Evolutionary conservation across 2,888 invertebrate genomes (phyloP).

Genomic region (Euproctis similis): DNA sequence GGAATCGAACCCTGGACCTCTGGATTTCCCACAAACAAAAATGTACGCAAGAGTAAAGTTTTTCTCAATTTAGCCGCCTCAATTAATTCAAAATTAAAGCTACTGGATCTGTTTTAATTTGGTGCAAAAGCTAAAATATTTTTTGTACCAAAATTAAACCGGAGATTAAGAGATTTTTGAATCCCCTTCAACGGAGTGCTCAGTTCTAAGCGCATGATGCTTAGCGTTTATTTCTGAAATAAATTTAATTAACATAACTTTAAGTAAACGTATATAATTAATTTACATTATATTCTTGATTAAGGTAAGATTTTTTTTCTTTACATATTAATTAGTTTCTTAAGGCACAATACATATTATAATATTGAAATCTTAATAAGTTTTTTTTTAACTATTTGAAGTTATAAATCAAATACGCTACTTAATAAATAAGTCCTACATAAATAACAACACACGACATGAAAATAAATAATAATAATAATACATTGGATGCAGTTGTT

Average conservation of each 20-base stretch:
- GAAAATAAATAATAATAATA: no score
- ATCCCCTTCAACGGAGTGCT: constrained; percentile 1
- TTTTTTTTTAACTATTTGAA: no score
- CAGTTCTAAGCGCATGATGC: neutral
- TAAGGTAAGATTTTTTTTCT: neutral
- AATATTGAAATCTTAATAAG: no score
- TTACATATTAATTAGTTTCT: neutral
- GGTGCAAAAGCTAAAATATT: constrained; percentile 6
- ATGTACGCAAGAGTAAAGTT: constrained; percentile 3
- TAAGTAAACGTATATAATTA: no score
- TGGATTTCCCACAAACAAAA: neutral
- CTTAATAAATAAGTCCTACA: no score
- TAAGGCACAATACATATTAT: no score
- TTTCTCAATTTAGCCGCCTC: constrained; percentile 4
- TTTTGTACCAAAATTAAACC: constrained; percentile 3
- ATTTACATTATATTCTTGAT: neutral
- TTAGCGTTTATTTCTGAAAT: neutral
- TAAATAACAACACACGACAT: no score
- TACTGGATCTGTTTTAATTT: constrained; percentile 6
- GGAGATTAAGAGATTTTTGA: constrained; percentile 5
- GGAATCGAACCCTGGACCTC: no score
- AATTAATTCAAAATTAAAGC: constrained; percentile 8
- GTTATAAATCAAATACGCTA: no score
- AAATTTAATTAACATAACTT: neutral
- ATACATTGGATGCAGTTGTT: no score